Base-by-base conservation (phyloP, 1,140 invertebrate genomes). In the Diorhabda elongata region DNA sequence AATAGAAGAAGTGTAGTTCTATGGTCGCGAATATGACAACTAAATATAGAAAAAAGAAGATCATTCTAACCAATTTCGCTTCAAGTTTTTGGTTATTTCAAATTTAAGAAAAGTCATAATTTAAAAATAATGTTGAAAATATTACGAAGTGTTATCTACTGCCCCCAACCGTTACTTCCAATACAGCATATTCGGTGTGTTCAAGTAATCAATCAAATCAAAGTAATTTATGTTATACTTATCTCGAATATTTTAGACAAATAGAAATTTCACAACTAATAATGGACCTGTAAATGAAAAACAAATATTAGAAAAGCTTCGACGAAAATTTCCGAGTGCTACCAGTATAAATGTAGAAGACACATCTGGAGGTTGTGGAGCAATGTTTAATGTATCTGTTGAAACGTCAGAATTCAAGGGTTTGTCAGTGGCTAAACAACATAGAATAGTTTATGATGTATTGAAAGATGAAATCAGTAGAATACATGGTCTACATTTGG, bases 371-470 rank as follows among this genome's bases (percentile, higher is more conserved):
- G 92, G 93, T 4, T 96, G 93, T 84, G 93, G 93, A 47, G 91
- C 92, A 42, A 95, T 96, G 92, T 96, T 89, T 83, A 91, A 93
- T 82, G 87, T 95, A 44, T 87, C 84, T 73, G 86, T 96, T 11
- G 87, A 92, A 81, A 84, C 91, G 8, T 82, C 83, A 58, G 91
- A 94, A 77, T 95, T 96, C 76, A 83, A 87, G 81, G 92, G 91
- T 42, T 78, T 94, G 7, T 87, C 85, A 44, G 88, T 86, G 43
- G 87, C 94, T 0, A 92, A 93, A 76, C 93, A 95, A 79, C 93
- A 96, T 81, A 84, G 88, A 74, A 79, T 93, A 11, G 89, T 95
- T 0, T 94, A 91, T 72, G 87, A 92, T 76, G 86, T 86, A 3
- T 83, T 95, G 5, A 90, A 91, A 78, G 85, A 87, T 73, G 89